Base-by-base conservation (phyloP, 2,113 vertebrate species). In the Triplophysa tibetana region DNA sequence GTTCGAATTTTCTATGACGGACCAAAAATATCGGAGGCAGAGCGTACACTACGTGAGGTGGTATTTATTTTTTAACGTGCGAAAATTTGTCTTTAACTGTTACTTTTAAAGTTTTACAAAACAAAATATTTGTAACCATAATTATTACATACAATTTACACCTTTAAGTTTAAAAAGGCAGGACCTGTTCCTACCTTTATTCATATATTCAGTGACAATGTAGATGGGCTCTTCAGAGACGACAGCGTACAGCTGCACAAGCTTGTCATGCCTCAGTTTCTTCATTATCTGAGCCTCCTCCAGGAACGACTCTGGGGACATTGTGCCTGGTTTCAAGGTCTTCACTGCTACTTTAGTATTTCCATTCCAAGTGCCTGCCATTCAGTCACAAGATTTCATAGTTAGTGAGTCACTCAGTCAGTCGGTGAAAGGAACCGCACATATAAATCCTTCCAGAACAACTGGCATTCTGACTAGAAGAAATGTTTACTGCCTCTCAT, bases 251-350 rank as follows among this genome's bases (percentile, higher is more conserved):
- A 99, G 95, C 86, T 99, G 97, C 76, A 99, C 98, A 90, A 99
- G 75, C 86, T 99, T 99, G 88, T 99, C 98, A 0, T 99, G 97
- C 58, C 98, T 95, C 77, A 99, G 89, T 86, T 99, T 99, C 91
- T 99, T 99, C 98, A 99, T 99, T 88, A 99, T 99, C 92, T 99
- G 98, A 9, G 98, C 98, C 85, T 99, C 98, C 88, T 99, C 98
- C 64, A 99, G 93, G 91, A 99, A 99, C 0, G 98, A 99, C 82
- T 99, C 98, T 0, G 98, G 98, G 52, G 97, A 99, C 98, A 99
- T 99, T 45, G 98, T 99, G 86, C 97, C 98, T 4, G 98, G 97
- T 85, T 99, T 99, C 87, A 99, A 91, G 33, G 97, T 99, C 92
- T 99, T 99, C 89, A 99, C 98, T 67, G 97, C 98, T 92, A 99